Evolutionary conservation across 2,797 vertebrate species (phyloP).

Genomic region (Acropternis orthonyx): DNA sequence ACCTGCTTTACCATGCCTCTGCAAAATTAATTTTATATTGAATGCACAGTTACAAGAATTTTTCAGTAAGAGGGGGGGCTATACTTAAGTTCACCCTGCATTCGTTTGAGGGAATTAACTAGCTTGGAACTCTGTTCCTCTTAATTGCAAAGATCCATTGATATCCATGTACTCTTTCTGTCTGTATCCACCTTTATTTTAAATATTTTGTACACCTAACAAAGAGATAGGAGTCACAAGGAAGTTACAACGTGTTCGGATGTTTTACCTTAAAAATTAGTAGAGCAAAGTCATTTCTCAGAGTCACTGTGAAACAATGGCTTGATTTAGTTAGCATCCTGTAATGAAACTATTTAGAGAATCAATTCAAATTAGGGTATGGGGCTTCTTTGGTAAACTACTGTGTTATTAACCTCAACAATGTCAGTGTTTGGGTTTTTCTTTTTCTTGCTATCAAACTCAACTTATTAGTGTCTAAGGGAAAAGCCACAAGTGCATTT

Average conservation of each 20-base stretch:
- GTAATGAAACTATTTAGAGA: neutral
- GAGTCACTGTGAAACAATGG: neutral
- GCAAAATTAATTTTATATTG: neutral
- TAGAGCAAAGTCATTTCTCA: neutral
- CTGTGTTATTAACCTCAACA: neutral
- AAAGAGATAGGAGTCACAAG: neutral
- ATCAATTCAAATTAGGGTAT: conserved; percentile 38
- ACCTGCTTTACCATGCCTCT: neutral
- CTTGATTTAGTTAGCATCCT: neutral
- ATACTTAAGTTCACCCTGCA: neutral
- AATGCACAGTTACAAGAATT: neutral
- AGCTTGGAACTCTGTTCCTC: neutral
- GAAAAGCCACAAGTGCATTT: neutral
- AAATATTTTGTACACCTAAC: neutral
- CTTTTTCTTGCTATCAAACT: neutral
- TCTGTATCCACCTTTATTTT: neutral
- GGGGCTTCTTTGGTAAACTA: neutral
- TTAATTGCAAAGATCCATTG: neutral
- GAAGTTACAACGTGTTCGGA: neutral
- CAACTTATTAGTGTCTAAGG: neutral
- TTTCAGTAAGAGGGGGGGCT: neutral
- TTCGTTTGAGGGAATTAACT: neutral
- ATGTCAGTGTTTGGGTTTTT: neutral
- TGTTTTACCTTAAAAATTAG: neutral
- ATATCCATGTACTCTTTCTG: neutral